Evolutionary conservation across 1,140 invertebrate species (phyloP).

Genomic region (Ceratitis capitata): DNA sequence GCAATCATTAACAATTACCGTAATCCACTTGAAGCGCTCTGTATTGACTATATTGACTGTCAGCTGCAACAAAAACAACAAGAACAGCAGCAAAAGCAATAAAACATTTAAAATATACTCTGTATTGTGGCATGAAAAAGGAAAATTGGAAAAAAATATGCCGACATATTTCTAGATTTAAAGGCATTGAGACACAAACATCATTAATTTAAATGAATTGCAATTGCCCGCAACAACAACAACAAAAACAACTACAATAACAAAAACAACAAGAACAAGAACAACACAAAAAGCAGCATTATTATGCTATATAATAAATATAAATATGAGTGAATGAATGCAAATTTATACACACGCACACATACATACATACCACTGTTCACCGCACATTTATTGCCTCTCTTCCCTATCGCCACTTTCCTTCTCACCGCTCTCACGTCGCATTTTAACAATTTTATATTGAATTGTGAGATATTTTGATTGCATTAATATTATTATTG

Average conservation of each 20-base stretch:
- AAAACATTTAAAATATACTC: too few species aligned
- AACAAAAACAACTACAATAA: not conserved
- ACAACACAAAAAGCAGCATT: not conserved
- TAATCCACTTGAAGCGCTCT: constrained; percentile 24
- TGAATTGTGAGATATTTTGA: constrained; percentile 47
- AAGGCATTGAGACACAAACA: constrained; percentile 1
- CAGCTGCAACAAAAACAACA: not conserved
- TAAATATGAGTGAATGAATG: not conserved
- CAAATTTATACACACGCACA: not conserved
- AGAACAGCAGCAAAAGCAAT: not conserved
- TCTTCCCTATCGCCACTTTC: not conserved
- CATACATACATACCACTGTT: not conserved
- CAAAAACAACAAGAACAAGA: not conserved
- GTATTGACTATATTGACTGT: not conserved
- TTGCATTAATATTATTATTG: constrained; percentile 57
- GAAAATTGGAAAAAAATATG: not conserved
- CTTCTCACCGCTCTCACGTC: not conserved
- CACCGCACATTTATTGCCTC: too few species aligned
- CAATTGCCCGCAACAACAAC: constrained; percentile 20
- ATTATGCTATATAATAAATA: not conserved
- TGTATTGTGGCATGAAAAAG: not conserved
- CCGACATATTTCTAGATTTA: constrained; percentile 16
- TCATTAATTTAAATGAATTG: constrained; percentile 38
- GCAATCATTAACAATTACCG: constrained; percentile 34
- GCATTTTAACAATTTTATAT: constrained; percentile 47